phyloP scores from a whole-genome alignment of 2,113 vertebrate genomes.

The Campylomormyrus tamandua region DNA sequence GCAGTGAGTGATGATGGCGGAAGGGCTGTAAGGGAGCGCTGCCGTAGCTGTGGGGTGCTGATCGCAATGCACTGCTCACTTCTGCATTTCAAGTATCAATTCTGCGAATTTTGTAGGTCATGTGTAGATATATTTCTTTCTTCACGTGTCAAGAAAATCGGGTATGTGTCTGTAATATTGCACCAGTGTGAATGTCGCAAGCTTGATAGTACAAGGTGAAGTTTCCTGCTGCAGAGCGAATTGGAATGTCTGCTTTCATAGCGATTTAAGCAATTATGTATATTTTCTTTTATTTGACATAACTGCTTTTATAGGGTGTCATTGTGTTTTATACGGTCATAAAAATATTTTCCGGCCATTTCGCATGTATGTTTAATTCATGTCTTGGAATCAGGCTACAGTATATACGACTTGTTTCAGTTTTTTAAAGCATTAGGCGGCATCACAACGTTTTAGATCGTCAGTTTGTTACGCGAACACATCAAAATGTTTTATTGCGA shows the following conservation, averaged over 20 bases:
- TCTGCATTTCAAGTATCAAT: neutral
- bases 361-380: neutral
- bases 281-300: neutral
- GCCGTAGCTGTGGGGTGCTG: neutral
- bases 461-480: neutral
- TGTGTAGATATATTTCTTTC: neutral
- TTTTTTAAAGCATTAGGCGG: neutral
- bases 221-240: neutral
- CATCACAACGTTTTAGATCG: neutral
- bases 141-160: neutral
- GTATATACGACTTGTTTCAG: neutral
- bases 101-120: neutral
- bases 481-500: neutral
- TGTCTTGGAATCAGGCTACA: neutral
- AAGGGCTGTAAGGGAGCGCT: neutral
- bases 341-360: neutral
- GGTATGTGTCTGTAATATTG: neutral
- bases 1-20: conserved; percentile 9
- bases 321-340: neutral
- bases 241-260: neutral
- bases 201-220: neutral
- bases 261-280: neutral
- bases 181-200: neutral
- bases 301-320: neutral
- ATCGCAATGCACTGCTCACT: neutral